These are phyloP conservation scores for Apis mellifera DNA, from an alignment of 1,140 invertebrate species.

Conservation along the genomic window Amel_HAv3.1 CM009946.2:7014501-7015000, in stretches of 20 bases:
- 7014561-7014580: slow-evolving; percentile 65
- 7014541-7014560: slow-evolving; percentile 62
- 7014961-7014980: slow-evolving; percentile 55
- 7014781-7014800: too few relatives aligned
- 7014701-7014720: slow-evolving; percentile 27
- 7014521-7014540: slow-evolving; percentile 60
- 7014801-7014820: too few relatives aligned
- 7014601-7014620: slow-evolving; percentile 71
- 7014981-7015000: slow-evolving; percentile 66
- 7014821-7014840: not conserved
- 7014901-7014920: slow-evolving; percentile 11
- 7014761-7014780: too few relatives aligned
- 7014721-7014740: slow-evolving; percentile 50
- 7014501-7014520: slow-evolving; percentile 51
- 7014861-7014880: too few relatives aligned
- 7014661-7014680: slow-evolving; percentile 67
- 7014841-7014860: not conserved
- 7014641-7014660: slow-evolving; percentile 75
- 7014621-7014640: slow-evolving; percentile 69
- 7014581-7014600: slow-evolving; percentile 64
- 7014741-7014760: slow-evolving; percentile 56
- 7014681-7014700: slow-evolving; percentile 62
- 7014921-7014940: not conserved
- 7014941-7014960: slow-evolving; percentile 45
- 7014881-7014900: not conserved